These are phyloP conservation scores for Saturnia japonica DNA, from an alignment of 2,888 invertebrate species.

Conservation along the genomic window DNA sequence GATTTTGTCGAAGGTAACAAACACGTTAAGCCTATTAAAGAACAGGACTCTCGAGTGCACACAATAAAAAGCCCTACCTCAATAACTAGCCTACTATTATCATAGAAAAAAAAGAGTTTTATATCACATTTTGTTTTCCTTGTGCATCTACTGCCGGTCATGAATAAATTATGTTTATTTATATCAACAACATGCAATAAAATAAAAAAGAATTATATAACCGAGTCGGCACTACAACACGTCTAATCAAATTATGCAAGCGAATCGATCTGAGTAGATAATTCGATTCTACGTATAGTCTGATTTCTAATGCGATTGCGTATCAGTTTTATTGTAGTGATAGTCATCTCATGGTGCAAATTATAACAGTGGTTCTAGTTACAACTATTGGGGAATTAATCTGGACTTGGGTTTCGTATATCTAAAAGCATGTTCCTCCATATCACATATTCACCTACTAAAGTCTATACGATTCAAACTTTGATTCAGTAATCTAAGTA, in stretches of 20 bases:
- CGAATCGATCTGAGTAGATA: slow-evolving; percentile 48
- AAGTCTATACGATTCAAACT: background rate
- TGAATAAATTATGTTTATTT: background rate
- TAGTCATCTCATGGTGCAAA: slow-evolving; percentile 27
- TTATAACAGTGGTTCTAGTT: slow-evolving; percentile 7
- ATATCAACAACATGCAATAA: slow-evolving; percentile 2
- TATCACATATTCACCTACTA: background rate
- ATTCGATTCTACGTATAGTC: slow-evolving; percentile 53
- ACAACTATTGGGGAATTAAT: background rate
- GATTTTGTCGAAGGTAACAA: background rate
- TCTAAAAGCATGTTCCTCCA: background rate
- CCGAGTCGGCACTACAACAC: slow-evolving; percentile 3
- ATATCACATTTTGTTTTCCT: background rate
- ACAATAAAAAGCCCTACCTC: background rate
- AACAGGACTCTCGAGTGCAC: no score
- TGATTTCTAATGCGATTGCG: slow-evolving; percentile 68
- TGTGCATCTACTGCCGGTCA: background rate
- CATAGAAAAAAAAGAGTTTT: background rate
- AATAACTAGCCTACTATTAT: background rate
- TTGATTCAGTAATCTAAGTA: no score
- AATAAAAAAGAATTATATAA: slow-evolving; percentile 3
- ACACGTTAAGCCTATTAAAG: background rate
- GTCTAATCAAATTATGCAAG: slow-evolving; percentile 47
- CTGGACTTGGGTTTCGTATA: background rate
- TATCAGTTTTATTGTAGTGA: slow-evolving; percentile 52